Evolutionary conservation across 2,797 vertebrate species (phyloP), one percentile per base, ranked within the genome.

Genomic region (Sphaeramia orbicularis): DNA sequence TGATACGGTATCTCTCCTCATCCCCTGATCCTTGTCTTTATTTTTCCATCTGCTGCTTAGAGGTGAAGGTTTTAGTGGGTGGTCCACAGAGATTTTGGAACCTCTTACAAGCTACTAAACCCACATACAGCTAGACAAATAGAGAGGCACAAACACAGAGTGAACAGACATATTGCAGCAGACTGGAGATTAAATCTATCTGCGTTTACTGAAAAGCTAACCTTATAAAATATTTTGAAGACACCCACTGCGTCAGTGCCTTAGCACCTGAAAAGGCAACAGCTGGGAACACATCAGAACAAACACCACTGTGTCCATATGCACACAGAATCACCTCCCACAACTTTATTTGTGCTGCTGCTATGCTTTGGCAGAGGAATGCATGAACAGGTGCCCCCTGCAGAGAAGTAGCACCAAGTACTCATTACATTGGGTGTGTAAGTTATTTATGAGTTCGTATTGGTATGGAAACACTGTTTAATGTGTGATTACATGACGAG

Each of bases 61-160:
- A 72, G 73, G 19, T 81, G 15, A 80, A 58, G 52, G 55, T 56
- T 86, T 83, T 62, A 81, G 78, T 92, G 89, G 90, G 92, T 92
- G 91, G 91, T 86, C 90, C 69, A 55, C 65, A 53, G 83, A 86
- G 79, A 80, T 69, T 8, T 9, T 51, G 55, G 60, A 83, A 71
- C 65, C 61, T 58, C 44, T 65, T 49, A 68, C 70, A 67, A 83
- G 63, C 61, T 70, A 43, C 35, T 38, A 50, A 70, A 37, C 40
- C 45, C 19, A 52, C 38, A n/a, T 13, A 27, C 16, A 35, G 4
- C 65, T 4, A 37, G 16, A 74, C 19, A 49, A 21, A 38, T 27
- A 11, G 36, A 72, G 16, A 44, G 27, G 24, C 37, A 35, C 30
- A 57, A 44, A 58, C 55, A 55, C 32, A 56, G 19, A 68, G 11